Evolutionary conservation across 2,113 vertebrate species (phyloP).

Genomic region (Equus quagga): DNA sequence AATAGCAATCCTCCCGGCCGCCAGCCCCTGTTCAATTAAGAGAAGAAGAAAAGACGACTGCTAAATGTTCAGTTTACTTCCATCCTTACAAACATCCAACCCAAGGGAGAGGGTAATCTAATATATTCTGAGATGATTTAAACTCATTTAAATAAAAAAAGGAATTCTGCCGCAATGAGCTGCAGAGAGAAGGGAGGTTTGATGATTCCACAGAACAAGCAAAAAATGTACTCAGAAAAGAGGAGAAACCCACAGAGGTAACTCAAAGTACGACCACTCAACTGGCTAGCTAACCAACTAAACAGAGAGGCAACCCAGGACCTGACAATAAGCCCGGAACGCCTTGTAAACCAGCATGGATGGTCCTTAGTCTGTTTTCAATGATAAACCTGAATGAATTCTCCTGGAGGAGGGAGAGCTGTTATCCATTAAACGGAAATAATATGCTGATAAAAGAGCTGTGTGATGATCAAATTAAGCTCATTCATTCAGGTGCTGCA

Average conservation of each 20-base stretch:
- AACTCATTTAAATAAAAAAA: constrained; percentile 77
- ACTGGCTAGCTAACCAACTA: not conserved
- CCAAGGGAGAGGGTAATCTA: constrained; percentile 51
- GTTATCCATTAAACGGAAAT: not conserved
- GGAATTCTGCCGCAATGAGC: constrained; percentile 55
- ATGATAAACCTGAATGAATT: not conserved
- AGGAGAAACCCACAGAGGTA: not conserved
- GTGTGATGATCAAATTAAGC: not conserved
- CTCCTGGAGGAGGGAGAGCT: not conserved
- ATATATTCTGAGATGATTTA: constrained; percentile 70
- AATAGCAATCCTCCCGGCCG: not conserved
- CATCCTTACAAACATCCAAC: constrained; percentile 42
- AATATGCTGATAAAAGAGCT: not conserved
- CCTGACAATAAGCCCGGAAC: not conserved
- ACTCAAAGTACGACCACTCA: not conserved
- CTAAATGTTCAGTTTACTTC: not conserved
- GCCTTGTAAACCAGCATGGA: not conserved
- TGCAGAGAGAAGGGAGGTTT: not conserved
- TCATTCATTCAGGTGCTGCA: not conserved
- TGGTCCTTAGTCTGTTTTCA: not conserved
- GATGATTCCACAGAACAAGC: not conserved
- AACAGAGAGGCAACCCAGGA: not conserved
- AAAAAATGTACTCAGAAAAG: not conserved
- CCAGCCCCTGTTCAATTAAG: not conserved
- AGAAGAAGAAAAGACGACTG: not conserved